Evolutionary conservation across 2,888 invertebrate species (phyloP).

Genomic region (Nomada lathburiana): DNA sequence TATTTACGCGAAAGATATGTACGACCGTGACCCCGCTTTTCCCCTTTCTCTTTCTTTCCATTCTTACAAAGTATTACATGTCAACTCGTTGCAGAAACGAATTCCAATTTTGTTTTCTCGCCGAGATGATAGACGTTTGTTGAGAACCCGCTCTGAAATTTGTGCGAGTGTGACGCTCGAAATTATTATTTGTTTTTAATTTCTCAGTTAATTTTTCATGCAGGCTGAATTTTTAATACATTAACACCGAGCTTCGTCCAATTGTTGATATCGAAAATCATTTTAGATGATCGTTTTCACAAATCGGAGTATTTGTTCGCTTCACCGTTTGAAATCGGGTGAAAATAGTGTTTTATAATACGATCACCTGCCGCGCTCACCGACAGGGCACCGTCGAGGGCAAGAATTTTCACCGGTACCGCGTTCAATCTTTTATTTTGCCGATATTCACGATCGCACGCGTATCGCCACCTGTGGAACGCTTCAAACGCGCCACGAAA

Average conservation of each 20-base stretch:
- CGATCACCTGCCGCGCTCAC: background rate
- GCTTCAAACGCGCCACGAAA: conserved; percentile 2
- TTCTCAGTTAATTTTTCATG: background rate
- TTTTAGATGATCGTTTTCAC: background rate
- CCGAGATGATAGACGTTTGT: too few species aligned
- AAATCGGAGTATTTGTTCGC: background rate
- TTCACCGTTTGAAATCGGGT: background rate
- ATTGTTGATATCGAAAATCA: background rate
- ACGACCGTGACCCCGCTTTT: background rate
- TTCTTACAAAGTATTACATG: background rate
- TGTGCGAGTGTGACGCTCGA: too few species aligned
- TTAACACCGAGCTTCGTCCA: too few species aligned
- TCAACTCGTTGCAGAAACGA: too few species aligned
- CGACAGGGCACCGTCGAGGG: background rate
- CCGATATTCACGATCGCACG: conserved; percentile 44
- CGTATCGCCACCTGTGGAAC: conserved; percentile 56
- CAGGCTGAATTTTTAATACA: too few species aligned
- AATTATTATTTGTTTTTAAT: background rate
- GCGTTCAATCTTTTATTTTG: conserved; percentile 45
- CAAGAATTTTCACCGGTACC: conserved; percentile 43
- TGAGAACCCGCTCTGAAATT: too few species aligned
- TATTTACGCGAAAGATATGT: conserved; percentile 40
- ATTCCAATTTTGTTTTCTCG: too few species aligned
- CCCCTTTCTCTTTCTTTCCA: background rate
- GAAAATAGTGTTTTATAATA: conserved; percentile 16